Evolutionary conservation across 2,113 vertebrate genomes (phyloP).

Genomic region (Prunella fulvescens): DNA sequence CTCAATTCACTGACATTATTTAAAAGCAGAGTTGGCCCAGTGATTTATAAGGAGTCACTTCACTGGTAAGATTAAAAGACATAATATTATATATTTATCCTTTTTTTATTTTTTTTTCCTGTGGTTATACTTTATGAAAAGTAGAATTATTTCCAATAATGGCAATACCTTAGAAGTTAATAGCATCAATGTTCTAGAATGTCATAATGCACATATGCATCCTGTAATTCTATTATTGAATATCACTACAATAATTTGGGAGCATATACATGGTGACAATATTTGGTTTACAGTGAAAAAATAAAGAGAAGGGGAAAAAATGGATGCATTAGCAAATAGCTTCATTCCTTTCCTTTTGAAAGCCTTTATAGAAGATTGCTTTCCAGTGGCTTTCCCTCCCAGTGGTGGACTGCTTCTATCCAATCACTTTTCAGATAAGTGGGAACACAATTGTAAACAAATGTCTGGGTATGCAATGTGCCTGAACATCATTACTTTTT

Average conservation of each 20-base stretch:
- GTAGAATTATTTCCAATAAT: not conserved
- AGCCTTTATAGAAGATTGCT: not conserved
- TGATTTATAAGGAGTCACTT: not conserved
- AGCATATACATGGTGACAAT: not conserved
- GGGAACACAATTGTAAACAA: not conserved
- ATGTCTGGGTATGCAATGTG: not conserved
- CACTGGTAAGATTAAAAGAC: not conserved
- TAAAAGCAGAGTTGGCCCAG: not conserved
- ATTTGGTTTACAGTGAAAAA: not conserved
- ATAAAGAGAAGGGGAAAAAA: not conserved
- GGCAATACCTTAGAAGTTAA: not conserved
- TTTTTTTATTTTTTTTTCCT: not conserved
- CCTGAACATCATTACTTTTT: not conserved
- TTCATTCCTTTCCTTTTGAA: not conserved
- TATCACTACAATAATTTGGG: not conserved
- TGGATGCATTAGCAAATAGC: not conserved
- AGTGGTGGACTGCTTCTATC: not conserved
- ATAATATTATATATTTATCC: not conserved
- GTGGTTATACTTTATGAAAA: not conserved
- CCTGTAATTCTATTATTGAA: not conserved
- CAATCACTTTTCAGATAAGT: not conserved
- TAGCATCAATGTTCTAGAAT: not conserved
- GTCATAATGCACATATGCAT: not conserved
- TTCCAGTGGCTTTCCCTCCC: not conserved
- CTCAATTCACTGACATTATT: not conserved